Base-by-base conservation (phyloP, 2,797 vertebrate species). In the Bradypus variegatus region DNA sequence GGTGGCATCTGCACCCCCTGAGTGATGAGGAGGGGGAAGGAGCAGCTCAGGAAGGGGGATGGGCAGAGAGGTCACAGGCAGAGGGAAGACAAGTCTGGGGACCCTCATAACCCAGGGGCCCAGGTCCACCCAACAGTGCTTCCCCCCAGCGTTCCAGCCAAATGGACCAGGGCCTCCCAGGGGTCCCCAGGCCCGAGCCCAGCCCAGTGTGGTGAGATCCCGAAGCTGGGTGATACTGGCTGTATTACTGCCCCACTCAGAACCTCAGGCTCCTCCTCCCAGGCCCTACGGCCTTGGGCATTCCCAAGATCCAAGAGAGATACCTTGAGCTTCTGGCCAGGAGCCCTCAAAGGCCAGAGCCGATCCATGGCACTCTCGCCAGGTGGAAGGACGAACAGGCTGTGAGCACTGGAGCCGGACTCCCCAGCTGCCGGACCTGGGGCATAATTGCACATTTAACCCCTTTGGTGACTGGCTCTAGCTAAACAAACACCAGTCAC, bases 371-470 rank as follows among this genome's bases (percentile, higher is more conserved):
- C 38, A 12, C 53, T 33, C 27, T 12, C 65, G 6, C 21, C 23
- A 5, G 62, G 25, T 50, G 73, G 41, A 36, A 25, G 31, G 70
- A 31, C 41, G 3, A 27, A 41, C 12, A 29, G 69, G n/a, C 41
- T 5, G 80, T 33, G 60, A 23, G 53, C 11, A 64, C 23, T 5
- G 1, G 33, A 21, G 12, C 72, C 29, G 62, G 38, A 27, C 8
- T 31, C 12, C 0, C 83, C 31, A 13, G 73, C 33, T 53, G 50
- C 90, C 69, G 33, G 80, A n/a, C 50, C 65, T 55, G 48, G 11
- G 38, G 50, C 4, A 14, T 19, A 38, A 73, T 91, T 96, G 92
- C 88, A 93, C 92, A 93, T 93, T 45, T 93, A 95, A 91, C 78
- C 21, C 45, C 27, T 48, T 8, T 31, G 88, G 69, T 41, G 55